Conservation (phyloP, 1,140 invertebrate genomes). For the Cyphomyrmex costatus region DNA sequence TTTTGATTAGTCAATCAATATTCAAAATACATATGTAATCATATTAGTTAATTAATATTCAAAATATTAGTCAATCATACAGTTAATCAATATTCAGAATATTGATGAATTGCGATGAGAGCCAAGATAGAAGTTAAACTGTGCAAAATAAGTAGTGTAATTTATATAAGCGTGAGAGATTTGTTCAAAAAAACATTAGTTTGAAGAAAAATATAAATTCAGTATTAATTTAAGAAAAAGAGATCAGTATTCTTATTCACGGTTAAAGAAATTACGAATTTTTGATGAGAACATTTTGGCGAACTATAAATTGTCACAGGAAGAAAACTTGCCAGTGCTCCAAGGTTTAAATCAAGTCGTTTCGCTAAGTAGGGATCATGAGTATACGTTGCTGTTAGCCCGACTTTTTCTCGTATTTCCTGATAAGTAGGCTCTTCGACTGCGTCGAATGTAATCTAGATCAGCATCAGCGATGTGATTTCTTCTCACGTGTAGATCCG, state of each 20-base stretch:
- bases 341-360: not conserved
- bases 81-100: conserved; percentile 27
- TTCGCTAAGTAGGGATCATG: conserved; percentile 35
- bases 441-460: conserved; percentile 34
- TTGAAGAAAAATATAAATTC: not conserved
- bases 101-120: not conserved
- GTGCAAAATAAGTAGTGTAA: not conserved
- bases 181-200: not conserved
- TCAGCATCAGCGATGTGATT: conserved; percentile 34
- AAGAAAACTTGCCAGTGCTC: not conserved
- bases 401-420: conserved; percentile 15
- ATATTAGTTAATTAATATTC: conserved; percentile 1
- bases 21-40: too few relatives aligned
- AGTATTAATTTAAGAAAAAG: not conserved
- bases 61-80: too few relatives aligned
- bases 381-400: not conserved
- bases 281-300: not conserved
- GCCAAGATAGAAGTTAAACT: not conserved
- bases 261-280: not conserved
- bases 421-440: not conserved
- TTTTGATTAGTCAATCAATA: not conserved
- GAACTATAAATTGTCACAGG: not conserved
- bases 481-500: not conserved
- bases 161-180: not conserved
- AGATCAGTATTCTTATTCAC: not conserved